Evolutionary conservation across 1,140 invertebrate species (phyloP).

Genomic region (Drosophila chauvacae): DNA sequence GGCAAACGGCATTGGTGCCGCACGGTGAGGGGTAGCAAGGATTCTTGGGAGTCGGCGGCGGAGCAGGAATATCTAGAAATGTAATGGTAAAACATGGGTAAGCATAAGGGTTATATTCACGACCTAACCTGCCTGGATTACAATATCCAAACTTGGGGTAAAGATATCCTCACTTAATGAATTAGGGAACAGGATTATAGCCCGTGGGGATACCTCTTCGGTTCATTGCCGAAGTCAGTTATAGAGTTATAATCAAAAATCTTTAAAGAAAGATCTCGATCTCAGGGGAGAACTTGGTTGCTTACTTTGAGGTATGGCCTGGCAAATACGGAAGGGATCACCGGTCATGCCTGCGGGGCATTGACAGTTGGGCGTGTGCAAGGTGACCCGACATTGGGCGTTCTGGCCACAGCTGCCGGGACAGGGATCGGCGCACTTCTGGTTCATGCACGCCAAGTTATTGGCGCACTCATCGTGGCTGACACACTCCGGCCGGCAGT

Average conservation of each 20-base stretch:
- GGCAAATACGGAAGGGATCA: slow-evolving; percentile 88
- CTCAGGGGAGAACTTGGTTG: background rate
- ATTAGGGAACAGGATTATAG: background rate
- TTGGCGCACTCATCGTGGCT: slow-evolving; percentile 88
- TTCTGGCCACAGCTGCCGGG: slow-evolving; percentile 90
- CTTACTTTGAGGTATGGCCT: slow-evolving; percentile 84
- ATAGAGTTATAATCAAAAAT: background rate
- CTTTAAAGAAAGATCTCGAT: background rate
- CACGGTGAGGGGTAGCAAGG: slow-evolving; percentile 87
- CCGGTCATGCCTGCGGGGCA: slow-evolving; percentile 89
- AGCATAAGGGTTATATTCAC: background rate
- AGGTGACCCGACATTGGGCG: slow-evolving; percentile 89
- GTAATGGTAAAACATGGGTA: slow-evolving; percentile 1
- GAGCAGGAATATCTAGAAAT: slow-evolving; percentile 83
- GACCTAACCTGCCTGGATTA: slow-evolving; percentile 56
- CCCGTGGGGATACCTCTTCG: background rate
- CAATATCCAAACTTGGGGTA: slow-evolving; percentile 85
- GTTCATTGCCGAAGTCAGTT: background rate
- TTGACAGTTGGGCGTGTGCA: slow-evolving; percentile 90
- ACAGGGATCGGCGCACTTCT: slow-evolving; percentile 90
- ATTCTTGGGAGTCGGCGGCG: slow-evolving; percentile 85
- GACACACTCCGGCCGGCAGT: slow-evolving; percentile 89
- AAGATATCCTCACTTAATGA: background rate
- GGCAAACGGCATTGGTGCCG: slow-evolving; percentile 86
- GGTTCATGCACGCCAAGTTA: slow-evolving; percentile 87